Evolutionary conservation across 1,140 invertebrate genomes (phyloP), one percentile per base, ranked within the genome.

Genomic region (Pteromalus puparum): DNA sequence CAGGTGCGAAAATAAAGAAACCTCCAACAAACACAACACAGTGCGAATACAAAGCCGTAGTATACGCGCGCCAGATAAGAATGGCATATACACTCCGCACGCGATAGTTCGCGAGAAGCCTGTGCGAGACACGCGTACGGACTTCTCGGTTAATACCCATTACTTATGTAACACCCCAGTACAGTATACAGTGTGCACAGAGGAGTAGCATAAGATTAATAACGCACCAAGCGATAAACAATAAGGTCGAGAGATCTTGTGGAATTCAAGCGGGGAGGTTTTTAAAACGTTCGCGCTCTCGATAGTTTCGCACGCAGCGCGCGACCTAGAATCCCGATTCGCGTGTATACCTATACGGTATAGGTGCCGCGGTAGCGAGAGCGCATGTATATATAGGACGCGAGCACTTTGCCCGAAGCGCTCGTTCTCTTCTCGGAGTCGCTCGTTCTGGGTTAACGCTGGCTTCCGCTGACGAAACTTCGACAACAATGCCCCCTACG

Each of bases 361-460:
- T 42, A 42, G 38, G 0, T 42, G 24, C 42, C 0, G 13, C 30
- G 12, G 13, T 12, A 15, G 38, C 26, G 48, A 53, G 13, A 42
- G 53, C 13, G 10, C 46, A 10, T 48, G 15, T 48, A 18, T 18
- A 18, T 48, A 48, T 48, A 48, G 9, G 10, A 42, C 28, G 26
- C 67, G 15, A 48, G 42, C 26, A 48, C 67, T 28, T 48, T 42
- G 34, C 61, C 18, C 26, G 26, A 79, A 68, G 34, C 30, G 21
- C 10, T 42, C 28, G n/a, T 30, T 81, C 78, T 81, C 78, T 68
- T 70, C 24, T 34, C 38, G 5, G 12, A 42, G 21, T 53, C 18
- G 79, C 67, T 81, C 70, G 70, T 81, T 74, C 18, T 74, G 24
- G 80, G 42, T 38, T 53, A 81, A 81, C 67, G 68, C 24, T n/a